Base-by-base conservation (phyloP, 1,140 invertebrate species). In the Orius laevigatus region DNA sequence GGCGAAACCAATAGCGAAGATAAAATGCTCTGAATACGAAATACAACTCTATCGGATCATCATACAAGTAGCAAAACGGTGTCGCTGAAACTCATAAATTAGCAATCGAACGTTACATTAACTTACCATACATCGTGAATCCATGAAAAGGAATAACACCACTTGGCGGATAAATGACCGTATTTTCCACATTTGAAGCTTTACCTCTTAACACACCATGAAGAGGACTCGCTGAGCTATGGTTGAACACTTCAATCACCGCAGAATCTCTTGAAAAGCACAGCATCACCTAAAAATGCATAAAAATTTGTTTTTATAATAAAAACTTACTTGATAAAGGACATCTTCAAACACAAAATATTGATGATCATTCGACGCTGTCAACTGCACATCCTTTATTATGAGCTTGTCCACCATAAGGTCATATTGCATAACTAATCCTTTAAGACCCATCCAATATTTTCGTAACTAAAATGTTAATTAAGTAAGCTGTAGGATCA, bases 321-420 rank as follows among this genome's bases (percentile, higher is more conserved):
- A 15, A 11, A 25, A 11, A 11, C 48, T 35, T 36, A 86, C 87
- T 71, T 95, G 90, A 64, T 94, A 93, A 0, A 96, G 67, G 34
- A 92, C 75, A 66, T 97, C 92, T 70, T 95, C 91, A 66, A 95
- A 97, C 0, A 97, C 90, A 67, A 97, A 97, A 63, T 96, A 95
- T 60, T 95, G 90, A 62, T 96, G 91, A 62, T 97, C 92, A 63
- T 96, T 96, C 4, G 88, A 89, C 0, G 91, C 89, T 9, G 91
- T 96, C 34, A 95, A 63, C 63, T 93, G 89, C 3, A 97, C 86
- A 66, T 96, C 92, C 76, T 94, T 95, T 52, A 93, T 88, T 56
- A 94, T 84, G 4, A 96, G 68, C 63, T 89, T 92, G 62, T 95
- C 91, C 4, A 92, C 81, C 65, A 95, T 80, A 1, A 95, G 73